Evolutionary conservation across 2,888 invertebrate genomes (phyloP).

Genomic region (Crocallis elinguaria): DNA sequence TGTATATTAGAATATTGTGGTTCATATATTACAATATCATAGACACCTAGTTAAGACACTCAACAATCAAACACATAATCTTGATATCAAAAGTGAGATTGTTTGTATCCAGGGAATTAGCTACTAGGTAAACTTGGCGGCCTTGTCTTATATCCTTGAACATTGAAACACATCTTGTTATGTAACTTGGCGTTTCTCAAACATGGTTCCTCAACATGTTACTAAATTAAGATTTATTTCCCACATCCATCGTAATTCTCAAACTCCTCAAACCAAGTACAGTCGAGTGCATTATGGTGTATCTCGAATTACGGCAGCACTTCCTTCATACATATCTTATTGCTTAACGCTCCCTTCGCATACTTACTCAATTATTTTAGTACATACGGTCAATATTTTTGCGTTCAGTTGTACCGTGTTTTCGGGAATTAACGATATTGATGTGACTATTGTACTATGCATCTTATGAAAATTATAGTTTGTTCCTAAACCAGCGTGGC

Average conservation of each 20-base stretch:
- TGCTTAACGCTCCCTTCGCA: not conserved
- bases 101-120: not conserved
- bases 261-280: slow-evolving; percentile 24
- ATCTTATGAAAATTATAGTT: too few relatives aligned
- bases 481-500: too few relatives aligned
- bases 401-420: too few relatives aligned
- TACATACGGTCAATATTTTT: too few relatives aligned
- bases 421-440: too few relatives aligned
- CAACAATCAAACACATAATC: not conserved
- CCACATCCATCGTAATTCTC: slow-evolving; percentile 37
- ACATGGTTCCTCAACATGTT: slow-evolving; percentile 14
- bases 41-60: too few relatives aligned
- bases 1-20: too few relatives aligned
- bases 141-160: not conserved
- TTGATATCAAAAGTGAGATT: not conserved
- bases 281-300: slow-evolving; percentile 54
- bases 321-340: slow-evolving; percentile 45
- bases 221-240: slow-evolving; percentile 28
- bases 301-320: slow-evolving; percentile 46
- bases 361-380: not conserved
- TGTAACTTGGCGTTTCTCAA: slow-evolving; percentile 3
- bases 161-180: not conserved
- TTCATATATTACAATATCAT: too few relatives aligned
- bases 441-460: too few relatives aligned
- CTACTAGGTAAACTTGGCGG: not conserved